phyloP scores from a whole-genome alignment of 2,888 invertebrate species.

The Phaonia tiefii region DNA sequence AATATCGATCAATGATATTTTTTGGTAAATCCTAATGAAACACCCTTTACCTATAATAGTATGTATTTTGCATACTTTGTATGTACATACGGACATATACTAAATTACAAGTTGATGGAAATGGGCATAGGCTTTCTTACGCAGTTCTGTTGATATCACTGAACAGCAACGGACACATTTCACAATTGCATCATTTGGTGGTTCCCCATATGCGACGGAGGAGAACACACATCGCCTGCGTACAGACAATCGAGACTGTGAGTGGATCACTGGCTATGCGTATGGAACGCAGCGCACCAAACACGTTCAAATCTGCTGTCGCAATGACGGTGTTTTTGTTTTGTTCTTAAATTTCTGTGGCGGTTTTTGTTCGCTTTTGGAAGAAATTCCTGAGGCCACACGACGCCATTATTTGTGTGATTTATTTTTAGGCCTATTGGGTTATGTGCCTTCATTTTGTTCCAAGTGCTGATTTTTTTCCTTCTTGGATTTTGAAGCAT shows the following conservation, averaged over 20 bases:
- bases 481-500: slow-evolving; percentile 35
- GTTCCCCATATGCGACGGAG: not conserved
- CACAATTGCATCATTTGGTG: slow-evolving; percentile 60
- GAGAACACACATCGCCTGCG: too few relatives aligned
- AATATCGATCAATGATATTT: too few relatives aligned
- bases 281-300: too few relatives aligned
- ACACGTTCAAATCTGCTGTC: not conserved
- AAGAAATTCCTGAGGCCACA: slow-evolving; percentile 66
- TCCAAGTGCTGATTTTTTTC: too few relatives aligned
- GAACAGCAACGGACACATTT: slow-evolving; percentile 34
- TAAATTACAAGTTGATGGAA: not conserved
- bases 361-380: slow-evolving; percentile 31
- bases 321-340: slow-evolving; percentile 40
- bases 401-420: slow-evolving; percentile 68
- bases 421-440: slow-evolving; percentile 66
- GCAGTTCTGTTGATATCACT: slow-evolving; percentile 29
- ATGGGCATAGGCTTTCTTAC: slow-evolving; percentile 41
- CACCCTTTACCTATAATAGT: not conserved
- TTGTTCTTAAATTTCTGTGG: slow-evolving; percentile 42
- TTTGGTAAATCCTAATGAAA: too few relatives aligned
- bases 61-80: not conserved
- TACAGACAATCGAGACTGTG: too few relatives aligned
- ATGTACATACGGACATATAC: not conserved
- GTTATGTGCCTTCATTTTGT: slow-evolving; percentile 5
- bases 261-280: not conserved